Conservation (phyloP, 2,797 vertebrate species). For the Sandelia bainsii region DNA sequence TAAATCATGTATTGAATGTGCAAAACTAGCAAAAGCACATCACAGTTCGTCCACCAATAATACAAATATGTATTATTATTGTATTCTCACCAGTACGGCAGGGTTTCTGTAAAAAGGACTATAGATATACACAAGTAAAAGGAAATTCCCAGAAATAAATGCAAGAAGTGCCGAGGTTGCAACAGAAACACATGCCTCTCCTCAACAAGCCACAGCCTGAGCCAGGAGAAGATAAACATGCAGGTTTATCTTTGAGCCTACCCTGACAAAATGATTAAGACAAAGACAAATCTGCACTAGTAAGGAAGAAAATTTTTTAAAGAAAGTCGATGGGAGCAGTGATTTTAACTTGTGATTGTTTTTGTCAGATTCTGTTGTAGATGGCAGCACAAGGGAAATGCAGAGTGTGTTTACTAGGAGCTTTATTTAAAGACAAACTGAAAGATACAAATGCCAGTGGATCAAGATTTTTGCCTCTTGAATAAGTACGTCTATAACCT, state of each 20-base stretch:
- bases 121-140: constrained; percentile 10
- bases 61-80: too few relatives aligned
- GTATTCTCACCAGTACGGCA: too few relatives aligned
- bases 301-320: constrained; percentile 26
- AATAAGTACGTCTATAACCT: not conserved
- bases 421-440: constrained; percentile 21
- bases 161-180: constrained; percentile 9
- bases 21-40: too few relatives aligned
- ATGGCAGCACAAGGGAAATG: constrained; percentile 14
- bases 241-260: constrained; percentile 44
- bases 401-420: constrained; percentile 1
- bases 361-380: constrained; percentile 34
- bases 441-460: constrained; percentile 13
- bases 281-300: constrained; percentile 35
- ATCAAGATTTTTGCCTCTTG: constrained; percentile 1
- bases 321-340: not conserved
- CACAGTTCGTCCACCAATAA: too few relatives aligned
- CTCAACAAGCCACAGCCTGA: constrained; percentile 14
- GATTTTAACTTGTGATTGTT: constrained; percentile 43
- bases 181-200: constrained; percentile 24
- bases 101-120: not conserved
- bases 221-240: constrained; percentile 38
- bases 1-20: constrained; percentile 8
- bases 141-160: constrained; percentile 6
- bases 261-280: constrained; percentile 53